These are phyloP conservation scores for Numenius phaeopus DNA, from an alignment of 2,797 vertebrate species.

Conservation along the genomic window DNA sequence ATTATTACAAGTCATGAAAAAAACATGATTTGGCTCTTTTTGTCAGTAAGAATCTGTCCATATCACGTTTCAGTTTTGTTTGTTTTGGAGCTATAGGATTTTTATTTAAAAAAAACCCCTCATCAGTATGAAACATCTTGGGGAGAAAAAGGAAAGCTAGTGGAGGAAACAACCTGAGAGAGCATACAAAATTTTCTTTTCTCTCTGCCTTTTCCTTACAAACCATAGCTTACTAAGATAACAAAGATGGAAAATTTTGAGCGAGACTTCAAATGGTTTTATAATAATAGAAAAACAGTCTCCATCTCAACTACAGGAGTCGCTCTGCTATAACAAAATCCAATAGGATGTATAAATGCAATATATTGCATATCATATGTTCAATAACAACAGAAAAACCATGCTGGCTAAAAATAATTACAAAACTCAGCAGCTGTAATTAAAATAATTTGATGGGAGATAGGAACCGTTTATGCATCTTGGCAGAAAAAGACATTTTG, in stretches of 20 bases:
- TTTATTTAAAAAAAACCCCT: background rate
- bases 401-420: slow-evolving; percentile 75
- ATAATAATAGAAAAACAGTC: background rate
- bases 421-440: slow-evolving; percentile 79
- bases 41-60: background rate
- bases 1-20: slow-evolving; percentile 10
- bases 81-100: background rate
- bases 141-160: background rate
- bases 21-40: background rate
- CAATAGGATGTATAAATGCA: slow-evolving; percentile 28
- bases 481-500: slow-evolving; percentile 80
- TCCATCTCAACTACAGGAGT: slow-evolving; percentile 36
- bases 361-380: slow-evolving; percentile 60
- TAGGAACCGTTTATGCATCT: slow-evolving; percentile 79
- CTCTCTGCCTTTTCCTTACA: background rate
- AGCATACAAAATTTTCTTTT: background rate
- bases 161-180: background rate
- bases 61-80: slow-evolving; percentile 26
- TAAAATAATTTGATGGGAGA: slow-evolving; percentile 83
- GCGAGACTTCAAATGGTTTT: background rate
- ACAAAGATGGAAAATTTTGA: background rate
- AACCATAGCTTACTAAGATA: background rate
- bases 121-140: background rate
- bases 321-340: slow-evolving; percentile 40
- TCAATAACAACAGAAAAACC: slow-evolving; percentile 69